Conservation (phyloP, 2,888 invertebrate species). For the Lottia gigantea region DNA sequence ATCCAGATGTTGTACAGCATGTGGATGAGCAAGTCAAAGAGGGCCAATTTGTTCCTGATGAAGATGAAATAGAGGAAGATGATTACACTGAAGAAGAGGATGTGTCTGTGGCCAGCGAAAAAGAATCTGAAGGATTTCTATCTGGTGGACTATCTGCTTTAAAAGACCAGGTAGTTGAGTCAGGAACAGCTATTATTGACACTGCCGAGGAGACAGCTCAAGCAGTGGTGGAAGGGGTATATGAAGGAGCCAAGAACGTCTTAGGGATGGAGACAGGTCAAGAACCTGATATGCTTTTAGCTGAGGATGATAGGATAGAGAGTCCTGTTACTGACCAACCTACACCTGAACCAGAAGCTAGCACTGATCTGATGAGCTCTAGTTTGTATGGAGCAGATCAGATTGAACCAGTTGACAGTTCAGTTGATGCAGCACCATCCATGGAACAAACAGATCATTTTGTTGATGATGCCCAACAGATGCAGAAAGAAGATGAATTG, state of each 20-base stretch:
- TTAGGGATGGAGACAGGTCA: background rate
- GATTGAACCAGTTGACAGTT: no score
- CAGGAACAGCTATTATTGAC: background rate
- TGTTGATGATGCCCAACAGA: no score
- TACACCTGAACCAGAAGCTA: no score
- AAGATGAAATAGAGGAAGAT: conserved; percentile 8
- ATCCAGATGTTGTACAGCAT: no score
- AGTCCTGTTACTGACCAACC: conserved; percentile 1
- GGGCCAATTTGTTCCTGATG: background rate
- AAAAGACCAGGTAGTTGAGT: background rate
- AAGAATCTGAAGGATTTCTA: background rate
- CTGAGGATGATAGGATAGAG: background rate
- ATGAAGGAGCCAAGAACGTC: background rate
- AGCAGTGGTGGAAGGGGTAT: background rate
- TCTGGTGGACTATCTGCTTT: background rate
- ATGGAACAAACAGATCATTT: no score
- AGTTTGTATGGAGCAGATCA: no score
- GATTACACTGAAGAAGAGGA: background rate
- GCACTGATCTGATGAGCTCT: no score
- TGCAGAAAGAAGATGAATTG: no score
- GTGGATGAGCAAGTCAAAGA: no score
- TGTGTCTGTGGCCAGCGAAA: background rate
- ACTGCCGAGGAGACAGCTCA: background rate
- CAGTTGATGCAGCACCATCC: no score
- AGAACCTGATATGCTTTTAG: background rate